A percentile compares a stretch with the other conserved stretches of the same genome.
Conservation (phyloP, 2,888 invertebrate genomes). For the Drosophila setosimentum region DNA sequence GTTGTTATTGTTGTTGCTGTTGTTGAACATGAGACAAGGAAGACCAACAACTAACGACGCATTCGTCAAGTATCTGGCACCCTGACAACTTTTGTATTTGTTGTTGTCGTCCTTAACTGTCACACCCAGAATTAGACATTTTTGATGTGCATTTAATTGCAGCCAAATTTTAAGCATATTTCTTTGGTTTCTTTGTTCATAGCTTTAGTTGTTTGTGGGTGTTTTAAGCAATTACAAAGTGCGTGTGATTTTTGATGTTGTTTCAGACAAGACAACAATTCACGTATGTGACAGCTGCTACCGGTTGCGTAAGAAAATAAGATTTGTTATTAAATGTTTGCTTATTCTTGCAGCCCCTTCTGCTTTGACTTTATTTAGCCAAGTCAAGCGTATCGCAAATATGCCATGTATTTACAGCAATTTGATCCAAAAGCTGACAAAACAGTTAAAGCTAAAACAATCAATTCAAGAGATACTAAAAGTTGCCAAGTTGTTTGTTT, state of each 20-base stretch:
- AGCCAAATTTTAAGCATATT: conserved; percentile 39
- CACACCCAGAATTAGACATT: conserved; percentile 56
- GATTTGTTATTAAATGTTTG: conserved; percentile 12
- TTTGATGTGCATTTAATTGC: conserved; percentile 76
- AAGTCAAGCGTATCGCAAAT: conserved; percentile 5
- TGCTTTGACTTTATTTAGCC: conserved; percentile 1
- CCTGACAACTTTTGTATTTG: conserved; percentile 27
- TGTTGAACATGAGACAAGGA: background rate
- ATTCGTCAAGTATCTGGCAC: conserved; percentile 46
- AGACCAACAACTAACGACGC: conserved; percentile 11
- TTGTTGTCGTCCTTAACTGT: conserved; percentile 40
- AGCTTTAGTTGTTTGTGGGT: conserved; percentile 16
- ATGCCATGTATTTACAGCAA: conserved; percentile 26
- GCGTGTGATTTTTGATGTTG: conserved; percentile 3
- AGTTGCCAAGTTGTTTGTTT: conserved; percentile 41
- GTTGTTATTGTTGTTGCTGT: conserved; percentile 18
- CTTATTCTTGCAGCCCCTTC: background rate
- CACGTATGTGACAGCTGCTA: background rate
- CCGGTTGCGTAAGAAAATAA: background rate
- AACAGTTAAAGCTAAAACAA: conserved; percentile 29
- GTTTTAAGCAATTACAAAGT: conserved; percentile 15
- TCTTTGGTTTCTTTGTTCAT: conserved; percentile 3
- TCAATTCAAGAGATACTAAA: conserved; percentile 12
- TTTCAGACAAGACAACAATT: background rate
- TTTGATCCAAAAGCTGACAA: conserved; percentile 4